These are phyloP conservation scores for Micrasema longulum DNA, from an alignment of 1,140 invertebrate species.

Conservation along the genomic window DNA sequence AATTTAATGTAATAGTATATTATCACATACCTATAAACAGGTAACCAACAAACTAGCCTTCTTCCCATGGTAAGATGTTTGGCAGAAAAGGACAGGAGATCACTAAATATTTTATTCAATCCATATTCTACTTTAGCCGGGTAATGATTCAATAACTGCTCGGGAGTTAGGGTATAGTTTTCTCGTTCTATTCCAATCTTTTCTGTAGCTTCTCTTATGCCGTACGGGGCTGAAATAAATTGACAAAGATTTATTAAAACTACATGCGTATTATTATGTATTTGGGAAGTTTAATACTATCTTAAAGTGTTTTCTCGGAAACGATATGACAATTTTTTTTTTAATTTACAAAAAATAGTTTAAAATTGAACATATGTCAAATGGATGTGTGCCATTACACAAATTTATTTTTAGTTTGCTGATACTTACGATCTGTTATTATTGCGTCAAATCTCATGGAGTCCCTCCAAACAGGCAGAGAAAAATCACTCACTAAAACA, in stretches of 20 bases:
- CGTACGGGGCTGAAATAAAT: slow-evolving; percentile 88
- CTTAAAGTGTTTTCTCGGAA: too few species aligned
- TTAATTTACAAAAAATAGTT: too few species aligned
- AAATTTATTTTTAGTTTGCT: too few species aligned
- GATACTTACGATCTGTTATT: slow-evolving; percentile 94
- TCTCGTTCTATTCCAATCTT: slow-evolving; percentile 79
- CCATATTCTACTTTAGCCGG: slow-evolving; percentile 91
- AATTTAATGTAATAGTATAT: too few species aligned
- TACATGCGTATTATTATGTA: too few species aligned
- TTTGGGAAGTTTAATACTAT: too few species aligned
- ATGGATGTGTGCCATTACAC: too few species aligned
- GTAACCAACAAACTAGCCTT: slow-evolving; percentile 92
- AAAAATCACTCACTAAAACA: slow-evolving; percentile 91
- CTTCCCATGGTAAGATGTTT: slow-evolving; percentile 81
- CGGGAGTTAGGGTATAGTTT: slow-evolving; percentile 71
- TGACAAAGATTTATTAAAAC: too few species aligned
- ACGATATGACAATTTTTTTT: too few species aligned
- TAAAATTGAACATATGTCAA: too few species aligned
- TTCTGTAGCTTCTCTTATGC: slow-evolving; percentile 91
- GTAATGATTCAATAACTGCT: slow-evolving; percentile 77
- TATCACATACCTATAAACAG: slow-evolving; percentile 77
- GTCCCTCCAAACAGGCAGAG: slow-evolving; percentile 81
- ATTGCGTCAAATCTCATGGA: slow-evolving; percentile 84
- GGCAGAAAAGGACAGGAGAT: slow-evolving; percentile 86
- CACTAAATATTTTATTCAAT: slow-evolving; percentile 82